Evolutionary conservation across 2,113 vertebrate species (phyloP), one percentile per base, ranked within the genome.

Genomic region (Callithrix jacchus): DNA sequence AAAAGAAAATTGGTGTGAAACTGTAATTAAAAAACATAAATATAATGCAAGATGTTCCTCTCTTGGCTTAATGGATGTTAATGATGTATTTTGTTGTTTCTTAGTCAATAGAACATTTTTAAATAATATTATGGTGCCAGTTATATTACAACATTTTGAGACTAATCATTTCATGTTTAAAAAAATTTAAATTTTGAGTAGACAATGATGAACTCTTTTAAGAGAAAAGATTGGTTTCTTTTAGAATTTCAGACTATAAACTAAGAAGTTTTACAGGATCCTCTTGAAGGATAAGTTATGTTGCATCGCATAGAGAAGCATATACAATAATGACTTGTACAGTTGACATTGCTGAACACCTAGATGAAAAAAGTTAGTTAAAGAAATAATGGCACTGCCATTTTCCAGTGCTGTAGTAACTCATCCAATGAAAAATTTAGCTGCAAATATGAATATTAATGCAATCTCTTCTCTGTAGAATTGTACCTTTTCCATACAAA

Each of bases 41-140:
- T 88, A 84, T 77, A 74, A 42, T 74, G 40, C 66, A 74, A 81
- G 35, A 18, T 74, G 35, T 81, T 95, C 37, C 89, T 89, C 49
- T 54, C 42, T 85, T 68, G 14, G 27, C 37, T 88, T 93, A 86
- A 32, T 58, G 87, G 68, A 90, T 74, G 40, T 82, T 87, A 82
- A 77, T 87, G 74, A 96, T 83, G 77, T 94, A 25, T 82, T 81
- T 89, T 90, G 40, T 13, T 93, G 25, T 77, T 35, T 61, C 30
- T 89, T 96, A 58, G 42, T 86, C 40, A 74, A 68, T 76, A 93
- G 66, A 52, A 74, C 6, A 61, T 90, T 97, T 93, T 83, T 35
- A 54, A 93, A 47, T 54, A 95, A n/a, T 74, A 47, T 61, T 47
- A 80, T 80, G 35, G 42, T 97, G 42, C 32, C 58, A 45, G n/a